Evolutionary conservation across 2,888 invertebrate species (phyloP).

Genomic region (Nomada fabriciana): DNA sequence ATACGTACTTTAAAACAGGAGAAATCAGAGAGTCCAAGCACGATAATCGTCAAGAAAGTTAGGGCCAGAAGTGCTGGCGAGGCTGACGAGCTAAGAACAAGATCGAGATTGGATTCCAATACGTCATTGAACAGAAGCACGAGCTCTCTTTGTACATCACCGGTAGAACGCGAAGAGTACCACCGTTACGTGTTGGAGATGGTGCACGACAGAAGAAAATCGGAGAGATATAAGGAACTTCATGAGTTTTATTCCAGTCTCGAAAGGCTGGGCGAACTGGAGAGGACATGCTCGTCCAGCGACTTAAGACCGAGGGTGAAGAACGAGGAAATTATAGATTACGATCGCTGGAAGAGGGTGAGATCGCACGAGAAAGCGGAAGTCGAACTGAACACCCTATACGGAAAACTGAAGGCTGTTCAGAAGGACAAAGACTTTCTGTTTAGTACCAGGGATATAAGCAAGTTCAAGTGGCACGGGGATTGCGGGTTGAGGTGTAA

Average conservation of each 20-base stretch:
- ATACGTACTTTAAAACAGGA: conserved; percentile 85
- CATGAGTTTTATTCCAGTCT: conserved; percentile 94
- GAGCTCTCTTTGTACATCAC: conserved; percentile 84
- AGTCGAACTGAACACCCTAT: conserved; percentile 91
- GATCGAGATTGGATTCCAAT: conserved; percentile 70
- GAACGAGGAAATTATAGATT: conserved; percentile 93
- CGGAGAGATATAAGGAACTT: conserved; percentile 93
- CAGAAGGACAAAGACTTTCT: conserved; percentile 94
- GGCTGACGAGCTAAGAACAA: conserved; percentile 83
- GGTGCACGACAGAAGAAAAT: conserved; percentile 88
- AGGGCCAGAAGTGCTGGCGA: conserved; percentile 89
- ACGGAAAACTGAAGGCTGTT: conserved; percentile 90
- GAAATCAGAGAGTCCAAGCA: conserved; percentile 74
- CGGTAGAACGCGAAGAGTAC: conserved; percentile 87
- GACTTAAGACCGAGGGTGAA: conserved; percentile 90
- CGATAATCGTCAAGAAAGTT: conserved; percentile 82
- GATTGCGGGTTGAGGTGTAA: conserved; percentile 91
- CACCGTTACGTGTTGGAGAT: conserved; percentile 89
- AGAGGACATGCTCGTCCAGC: conserved; percentile 89
- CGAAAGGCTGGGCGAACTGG: conserved; percentile 93
- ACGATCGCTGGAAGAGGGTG: conserved; percentile 94
- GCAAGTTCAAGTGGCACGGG: conserved; percentile 91
- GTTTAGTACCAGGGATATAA: conserved; percentile 91
- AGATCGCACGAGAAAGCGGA: conserved; percentile 92
- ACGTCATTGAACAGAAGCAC: conserved; percentile 83